These are phyloP conservation scores for Lamprologus callipterus DNA, from an alignment of 2,113 vertebrate species.

Conservation along the genomic window DNA sequence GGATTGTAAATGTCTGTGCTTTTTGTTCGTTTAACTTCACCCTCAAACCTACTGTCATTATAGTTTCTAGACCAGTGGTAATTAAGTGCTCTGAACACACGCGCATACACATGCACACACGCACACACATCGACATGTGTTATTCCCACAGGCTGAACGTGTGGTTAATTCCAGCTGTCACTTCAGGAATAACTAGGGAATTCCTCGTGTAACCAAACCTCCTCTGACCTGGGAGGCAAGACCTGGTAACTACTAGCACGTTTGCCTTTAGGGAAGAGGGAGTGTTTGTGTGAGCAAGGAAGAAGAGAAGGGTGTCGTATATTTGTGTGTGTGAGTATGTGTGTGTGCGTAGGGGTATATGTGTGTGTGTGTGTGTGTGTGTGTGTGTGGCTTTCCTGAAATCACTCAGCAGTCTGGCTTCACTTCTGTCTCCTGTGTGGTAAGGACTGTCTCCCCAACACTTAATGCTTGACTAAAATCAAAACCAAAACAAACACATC, in stretches of 20 bases:
- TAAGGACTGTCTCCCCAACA: neutral
- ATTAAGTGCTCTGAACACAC: neutral
- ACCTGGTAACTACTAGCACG: neutral
- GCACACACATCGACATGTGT: neutral
- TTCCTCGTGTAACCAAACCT: slow-evolving; percentile 41
- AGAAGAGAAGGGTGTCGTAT: neutral
- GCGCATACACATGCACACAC: neutral
- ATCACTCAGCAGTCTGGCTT: slow-evolving; percentile 46
- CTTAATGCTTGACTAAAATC: neutral
- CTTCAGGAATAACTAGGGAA: slow-evolving; percentile 21
- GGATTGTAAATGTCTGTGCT: neutral
- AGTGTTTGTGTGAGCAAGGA: neutral
- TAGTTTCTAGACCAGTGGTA: neutral
- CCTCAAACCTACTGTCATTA: neutral
- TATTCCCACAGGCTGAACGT: neutral
- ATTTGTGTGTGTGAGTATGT: neutral
- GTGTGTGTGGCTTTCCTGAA: slow-evolving; percentile 34
- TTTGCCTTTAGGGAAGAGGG: neutral
- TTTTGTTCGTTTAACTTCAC: neutral
- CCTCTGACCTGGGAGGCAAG: neutral
- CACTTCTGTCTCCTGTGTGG: slow-evolving; percentile 48
- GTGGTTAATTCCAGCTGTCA: slow-evolving; percentile 8
- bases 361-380: neutral
- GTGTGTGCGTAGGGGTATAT: slow-evolving; percentile 10
- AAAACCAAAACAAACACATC: neutral